These are phyloP conservation scores for Buphagus erythrorhynchus DNA, from an alignment of 2,797 vertebrate genomes.

Conservation along the genomic window DNA sequence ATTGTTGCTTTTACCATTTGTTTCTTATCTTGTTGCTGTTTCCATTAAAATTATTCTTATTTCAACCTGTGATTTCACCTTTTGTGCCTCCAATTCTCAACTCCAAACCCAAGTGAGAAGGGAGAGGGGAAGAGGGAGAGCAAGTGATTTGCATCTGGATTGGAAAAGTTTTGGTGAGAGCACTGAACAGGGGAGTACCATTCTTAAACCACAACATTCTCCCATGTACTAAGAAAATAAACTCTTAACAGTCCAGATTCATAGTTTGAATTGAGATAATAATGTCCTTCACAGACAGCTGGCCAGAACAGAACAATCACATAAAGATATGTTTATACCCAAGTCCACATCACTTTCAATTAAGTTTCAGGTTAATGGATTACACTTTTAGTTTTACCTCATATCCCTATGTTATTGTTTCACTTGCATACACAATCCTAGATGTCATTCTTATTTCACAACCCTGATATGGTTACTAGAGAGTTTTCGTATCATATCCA, in stretches of 20 bases:
- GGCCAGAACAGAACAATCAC: not conserved
- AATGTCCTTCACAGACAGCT: not conserved
- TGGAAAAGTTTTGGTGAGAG: not conserved
- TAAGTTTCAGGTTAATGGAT: not conserved
- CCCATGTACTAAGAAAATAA: not conserved
- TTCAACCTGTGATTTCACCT: not conserved
- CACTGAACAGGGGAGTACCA: not conserved
- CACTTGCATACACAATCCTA: not conserved
- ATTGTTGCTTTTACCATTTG: accelerated
- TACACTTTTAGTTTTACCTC: not conserved
- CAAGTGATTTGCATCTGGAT: accelerated
- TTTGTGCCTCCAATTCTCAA: not conserved
- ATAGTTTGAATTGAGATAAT: not conserved
- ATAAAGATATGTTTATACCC: not conserved
- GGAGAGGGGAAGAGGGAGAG: not conserved
- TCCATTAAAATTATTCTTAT: not conserved
- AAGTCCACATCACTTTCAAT: not conserved
- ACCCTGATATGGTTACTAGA: not conserved
- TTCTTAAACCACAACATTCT: not conserved
- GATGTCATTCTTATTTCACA: not conserved
- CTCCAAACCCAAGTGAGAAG: accelerated
- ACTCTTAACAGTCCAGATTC: not conserved
- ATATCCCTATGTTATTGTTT: not conserved
- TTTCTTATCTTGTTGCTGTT: not conserved
- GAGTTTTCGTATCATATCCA: not conserved